Percentiles rank a stretch among this genome's conserved stretches.
Conservation (phyloP, 2,888 invertebrate genomes). For the Synanthedon vespiformis region DNA sequence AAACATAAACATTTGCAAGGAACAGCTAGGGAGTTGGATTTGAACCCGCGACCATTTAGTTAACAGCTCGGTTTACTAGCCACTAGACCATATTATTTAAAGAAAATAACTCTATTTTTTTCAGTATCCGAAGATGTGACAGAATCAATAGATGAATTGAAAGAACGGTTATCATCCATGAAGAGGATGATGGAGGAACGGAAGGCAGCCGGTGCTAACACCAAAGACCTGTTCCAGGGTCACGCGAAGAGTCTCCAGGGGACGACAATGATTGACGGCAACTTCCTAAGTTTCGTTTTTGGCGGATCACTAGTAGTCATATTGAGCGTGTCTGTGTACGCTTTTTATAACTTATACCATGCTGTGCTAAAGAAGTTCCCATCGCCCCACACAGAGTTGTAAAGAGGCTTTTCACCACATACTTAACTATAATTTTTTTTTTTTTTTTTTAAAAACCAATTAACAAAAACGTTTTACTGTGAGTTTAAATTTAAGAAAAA, state of each 20-base stretch:
- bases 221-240: constrained; percentile 58
- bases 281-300: constrained; percentile 86
- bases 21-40: too few species aligned
- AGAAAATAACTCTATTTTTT: constrained; percentile 10
- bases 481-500: too few species aligned
- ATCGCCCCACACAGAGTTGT: constrained; percentile 83
- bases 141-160: constrained; percentile 85
- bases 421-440: too few species aligned
- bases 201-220: constrained; percentile 59
- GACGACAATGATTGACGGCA: constrained; percentile 82
- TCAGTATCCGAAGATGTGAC: constrained; percentile 55
- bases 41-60: too few species aligned
- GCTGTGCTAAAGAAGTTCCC: constrained; percentile 88
- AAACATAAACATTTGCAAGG: too few species aligned
- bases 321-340: constrained; percentile 84
- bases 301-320: constrained; percentile 83
- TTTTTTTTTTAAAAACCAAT: too few species aligned
- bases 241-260: constrained; percentile 59
- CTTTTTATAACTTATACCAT: constrained; percentile 85
- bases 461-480: too few species aligned
- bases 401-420: constrained; percentile 28
- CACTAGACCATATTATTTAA: too few species aligned
- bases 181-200: constrained; percentile 84
- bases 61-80: too few species aligned
- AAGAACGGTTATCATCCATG: constrained; percentile 82